Conservation (phyloP, 2,113 vertebrate genomes). For the Spheniscus mendiculus region DNA sequence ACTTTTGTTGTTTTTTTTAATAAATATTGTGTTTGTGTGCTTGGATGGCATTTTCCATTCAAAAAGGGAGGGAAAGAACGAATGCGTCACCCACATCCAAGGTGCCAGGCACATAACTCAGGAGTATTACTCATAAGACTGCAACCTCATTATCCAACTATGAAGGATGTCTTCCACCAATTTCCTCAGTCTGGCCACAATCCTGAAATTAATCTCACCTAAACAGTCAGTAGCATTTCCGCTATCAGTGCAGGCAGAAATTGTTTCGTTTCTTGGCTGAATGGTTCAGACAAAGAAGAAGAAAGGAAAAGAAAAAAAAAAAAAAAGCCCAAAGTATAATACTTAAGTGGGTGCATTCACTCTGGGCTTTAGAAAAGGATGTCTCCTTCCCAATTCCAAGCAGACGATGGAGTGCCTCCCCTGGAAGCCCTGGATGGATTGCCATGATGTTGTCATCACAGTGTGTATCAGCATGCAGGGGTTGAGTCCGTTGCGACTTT, state of each 20-base stretch:
- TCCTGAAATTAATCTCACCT: conserved; percentile 33
- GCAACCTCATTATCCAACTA: neutral
- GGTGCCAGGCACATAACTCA: neutral
- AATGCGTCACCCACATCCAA: conserved; percentile 5
- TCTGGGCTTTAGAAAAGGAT: neutral
- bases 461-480: accelerated
- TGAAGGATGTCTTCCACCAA: neutral
- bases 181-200: neutral
- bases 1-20: neutral
- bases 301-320: too few species aligned
- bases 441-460: neutral
- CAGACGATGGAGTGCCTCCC: neutral
- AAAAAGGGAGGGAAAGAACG: neutral
- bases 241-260: neutral
- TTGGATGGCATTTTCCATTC: conserved; percentile 40
- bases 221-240: neutral
- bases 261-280: accelerated
- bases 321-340: neutral
- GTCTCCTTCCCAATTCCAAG: neutral
- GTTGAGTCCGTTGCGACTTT: neutral
- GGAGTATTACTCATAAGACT: conserved; percentile 37
- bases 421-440: neutral
- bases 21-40: neutral
- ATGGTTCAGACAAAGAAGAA: neutral
- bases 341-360: neutral